phyloP scores from a whole-genome alignment of 2,888 invertebrate genomes.

The Teinopalpus imperialis region DNA sequence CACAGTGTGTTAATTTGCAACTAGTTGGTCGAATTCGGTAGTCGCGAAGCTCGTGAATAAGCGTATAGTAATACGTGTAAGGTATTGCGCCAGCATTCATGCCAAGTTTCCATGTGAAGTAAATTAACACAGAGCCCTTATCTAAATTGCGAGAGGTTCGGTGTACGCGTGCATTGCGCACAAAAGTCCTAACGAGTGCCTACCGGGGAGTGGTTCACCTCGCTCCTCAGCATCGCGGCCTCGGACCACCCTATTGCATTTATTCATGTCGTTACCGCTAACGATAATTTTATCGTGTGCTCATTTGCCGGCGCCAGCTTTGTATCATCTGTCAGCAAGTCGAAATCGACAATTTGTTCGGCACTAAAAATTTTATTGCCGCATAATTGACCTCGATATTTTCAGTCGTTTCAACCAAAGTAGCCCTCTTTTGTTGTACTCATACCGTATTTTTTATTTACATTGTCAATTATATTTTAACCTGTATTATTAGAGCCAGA shows the following conservation, averaged over 20 bases:
- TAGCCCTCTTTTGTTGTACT: slow-evolving; percentile 31
- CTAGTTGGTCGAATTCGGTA: slow-evolving; percentile 9
- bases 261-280: slow-evolving; percentile 83
- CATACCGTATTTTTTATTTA: slow-evolving; percentile 10
- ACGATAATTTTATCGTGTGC: slow-evolving; percentile 83
- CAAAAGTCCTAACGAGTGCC: slow-evolving; percentile 71
- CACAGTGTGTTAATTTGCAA: slow-evolving; percentile 18
- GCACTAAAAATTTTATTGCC: slow-evolving; percentile 79
- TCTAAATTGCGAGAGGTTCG: slow-evolving; percentile 29
- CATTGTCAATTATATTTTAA: too few species aligned
- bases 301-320: slow-evolving; percentile 80
- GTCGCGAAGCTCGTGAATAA: slow-evolving; percentile 6
- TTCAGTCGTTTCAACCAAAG: slow-evolving; percentile 44
- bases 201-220: slow-evolving; percentile 29
- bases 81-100: neutral
- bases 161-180: slow-evolving; percentile 44
- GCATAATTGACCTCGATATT: slow-evolving; percentile 75
- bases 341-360: slow-evolving; percentile 79
- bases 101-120: slow-evolving; percentile 19
- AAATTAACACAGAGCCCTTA: slow-evolving; percentile 26
- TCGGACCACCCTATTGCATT: slow-evolving; percentile 79
- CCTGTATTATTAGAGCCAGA: too few species aligned
- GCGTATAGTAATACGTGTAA: slow-evolving; percentile 7
- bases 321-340: slow-evolving; percentile 76
- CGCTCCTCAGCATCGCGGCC: slow-evolving; percentile 50